Evolutionary conservation across 2,888 invertebrate species (phyloP), one percentile per base, ranked within the genome.

Genomic region (Yponomeuta evonymella): DNA sequence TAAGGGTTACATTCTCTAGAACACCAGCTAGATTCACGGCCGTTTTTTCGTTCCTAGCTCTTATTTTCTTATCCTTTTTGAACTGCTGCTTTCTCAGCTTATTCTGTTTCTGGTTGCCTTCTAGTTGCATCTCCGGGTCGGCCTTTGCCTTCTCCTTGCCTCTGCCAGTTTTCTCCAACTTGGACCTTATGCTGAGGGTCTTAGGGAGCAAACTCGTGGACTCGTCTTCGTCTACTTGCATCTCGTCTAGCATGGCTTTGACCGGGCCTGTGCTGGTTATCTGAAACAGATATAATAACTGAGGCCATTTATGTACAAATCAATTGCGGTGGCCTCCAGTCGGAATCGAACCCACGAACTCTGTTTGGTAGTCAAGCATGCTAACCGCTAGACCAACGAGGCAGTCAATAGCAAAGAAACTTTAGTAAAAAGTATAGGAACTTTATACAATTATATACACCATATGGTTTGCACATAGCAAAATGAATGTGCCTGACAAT

Each of bases 101-200:
- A 72, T 92, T 92, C 48, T 81, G 83, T 75, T 89, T 91, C 0
- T 93, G 85, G 81, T 95, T 95, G 73, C 96, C 96, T 82, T 96
- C 95, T 70, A 96, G 82, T 69, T 93, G 89, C 93, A 95, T 94
- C 80, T 94, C 93, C 0, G 95, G 94, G 83, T 96, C 95, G 2
- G 77, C 72, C 80, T 94, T 95, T 48, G 81, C 76, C 66, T 81
- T 79, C 73, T 87, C 89, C 1, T 79, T 79, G 23, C 83, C 76
- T 75, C 87, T 87, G 33, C 81, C 83, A 30, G 78, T 82, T 75
- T 90, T 90, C 23, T 84, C 84, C 67, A 88, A 78, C 78, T 87
- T 88, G 0, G 86, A 79, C 72, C 85, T 77, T 73, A 93, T 90
- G 78, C 78, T 92, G 0, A 93, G 74, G 0, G 88, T 82, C 72